Evolutionary conservation across 2,888 invertebrate species (phyloP).

Genomic region (Cosmia pyralina): DNA sequence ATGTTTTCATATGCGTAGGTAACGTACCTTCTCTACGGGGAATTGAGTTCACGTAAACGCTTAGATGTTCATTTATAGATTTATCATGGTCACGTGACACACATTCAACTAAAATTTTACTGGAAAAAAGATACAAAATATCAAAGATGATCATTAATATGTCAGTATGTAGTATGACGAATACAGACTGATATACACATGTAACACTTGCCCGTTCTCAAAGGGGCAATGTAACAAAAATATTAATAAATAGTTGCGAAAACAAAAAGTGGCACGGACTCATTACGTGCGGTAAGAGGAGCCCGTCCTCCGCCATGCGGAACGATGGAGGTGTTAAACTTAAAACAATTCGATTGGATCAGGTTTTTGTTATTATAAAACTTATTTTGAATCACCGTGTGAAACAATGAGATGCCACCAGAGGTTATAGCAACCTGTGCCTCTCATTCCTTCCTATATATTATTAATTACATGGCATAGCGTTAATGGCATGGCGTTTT

Average conservation of each 20-base stretch:
- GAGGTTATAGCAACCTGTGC: slow-evolving; percentile 35
- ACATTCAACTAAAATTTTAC: slow-evolving; percentile 19
- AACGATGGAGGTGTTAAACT: slow-evolving; percentile 68
- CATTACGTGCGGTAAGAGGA: slow-evolving; percentile 74
- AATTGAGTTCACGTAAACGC: slow-evolving; percentile 51
- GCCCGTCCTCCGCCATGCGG: slow-evolving; percentile 69
- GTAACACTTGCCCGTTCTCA: slow-evolving; percentile 48
- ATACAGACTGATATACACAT: slow-evolving; percentile 21
- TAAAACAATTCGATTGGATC: slow-evolving; percentile 71
- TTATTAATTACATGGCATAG: slow-evolving; percentile 56
- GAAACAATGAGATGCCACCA: slow-evolving; percentile 58
- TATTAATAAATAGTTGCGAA: slow-evolving; percentile 69
- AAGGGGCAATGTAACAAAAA: slow-evolving; percentile 67
- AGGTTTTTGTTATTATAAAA: slow-evolving; percentile 61
- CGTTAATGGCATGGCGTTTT: too few relatives aligned
- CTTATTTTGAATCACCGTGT: slow-evolving; percentile 57
- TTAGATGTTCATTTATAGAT: slow-evolving; percentile 45
- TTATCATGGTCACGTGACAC: slow-evolving; percentile 45
- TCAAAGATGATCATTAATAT: slow-evolving; percentile 13
- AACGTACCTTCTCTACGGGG: slow-evolving; percentile 29
- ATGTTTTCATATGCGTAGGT: slow-evolving; percentile 42
- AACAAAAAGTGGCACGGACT: slow-evolving; percentile 73
- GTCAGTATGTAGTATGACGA: background rate
- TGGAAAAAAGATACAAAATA: slow-evolving; percentile 20
- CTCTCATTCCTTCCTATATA: slow-evolving; percentile 66